Conservation (phyloP, 1,140 invertebrate species). For the Drosophila sulfurigaster region DNA sequence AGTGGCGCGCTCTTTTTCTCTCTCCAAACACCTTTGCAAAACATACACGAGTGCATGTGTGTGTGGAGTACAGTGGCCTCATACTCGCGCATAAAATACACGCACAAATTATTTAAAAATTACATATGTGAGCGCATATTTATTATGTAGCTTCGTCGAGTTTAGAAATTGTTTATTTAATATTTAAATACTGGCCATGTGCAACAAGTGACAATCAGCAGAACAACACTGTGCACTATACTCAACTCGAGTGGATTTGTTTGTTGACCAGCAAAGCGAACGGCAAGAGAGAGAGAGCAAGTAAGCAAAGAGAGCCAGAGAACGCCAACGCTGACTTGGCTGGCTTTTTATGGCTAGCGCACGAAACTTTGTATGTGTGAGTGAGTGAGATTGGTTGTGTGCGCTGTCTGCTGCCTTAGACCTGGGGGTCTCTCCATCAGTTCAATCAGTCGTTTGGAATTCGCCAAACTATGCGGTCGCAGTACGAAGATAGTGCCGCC, state of each 20-base stretch:
- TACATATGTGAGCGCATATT: neutral
- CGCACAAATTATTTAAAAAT: neutral
- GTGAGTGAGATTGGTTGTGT: neutral
- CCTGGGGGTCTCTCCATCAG: constrained; percentile 49
- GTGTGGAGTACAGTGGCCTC: constrained; percentile 52
- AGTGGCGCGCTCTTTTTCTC: constrained; percentile 18
- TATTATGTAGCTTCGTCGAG: neutral
- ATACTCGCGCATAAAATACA: constrained; percentile 7
- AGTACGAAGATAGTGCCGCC: constrained; percentile 71
- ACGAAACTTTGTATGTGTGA: constrained; percentile 15
- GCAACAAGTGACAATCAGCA: constrained; percentile 4
- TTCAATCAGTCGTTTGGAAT: constrained; percentile 80
- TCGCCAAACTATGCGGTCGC: constrained; percentile 81
- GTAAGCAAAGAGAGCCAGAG: constrained; percentile 22
- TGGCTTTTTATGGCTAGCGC: constrained; percentile 33
- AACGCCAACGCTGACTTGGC: constrained; percentile 67
- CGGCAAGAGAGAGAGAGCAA: constrained; percentile 25
- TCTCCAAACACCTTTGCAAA: constrained; percentile 68
- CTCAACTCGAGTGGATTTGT: constrained; percentile 52
- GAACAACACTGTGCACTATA: constrained; percentile 47
- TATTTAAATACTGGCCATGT: neutral
- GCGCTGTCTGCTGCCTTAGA: constrained; percentile 27
- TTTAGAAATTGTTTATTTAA: neutral
- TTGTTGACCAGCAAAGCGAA: constrained; percentile 53
- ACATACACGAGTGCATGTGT: constrained; percentile 27